Base-by-base conservation (phyloP, 2,888 invertebrate genomes). In the Euclidia mi region DNA sequence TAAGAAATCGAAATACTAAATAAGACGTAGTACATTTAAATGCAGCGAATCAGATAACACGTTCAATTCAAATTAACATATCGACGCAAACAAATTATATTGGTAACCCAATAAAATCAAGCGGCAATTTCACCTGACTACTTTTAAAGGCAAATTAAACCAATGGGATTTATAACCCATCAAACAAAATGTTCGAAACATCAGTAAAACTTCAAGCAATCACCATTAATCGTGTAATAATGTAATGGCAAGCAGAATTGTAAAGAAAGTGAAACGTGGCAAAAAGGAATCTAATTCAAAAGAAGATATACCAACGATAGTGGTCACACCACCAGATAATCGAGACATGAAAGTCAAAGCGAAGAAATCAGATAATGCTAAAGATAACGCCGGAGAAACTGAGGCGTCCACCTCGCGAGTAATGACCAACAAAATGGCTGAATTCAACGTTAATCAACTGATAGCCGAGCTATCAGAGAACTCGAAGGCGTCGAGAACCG, bases 211-310 rank as follows among this genome's bases (percentile, higher is more conserved):
- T 55, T 63, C 62, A 78, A 73, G 81, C 79, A 84, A 92, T 92
- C 87, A 92, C 75, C 79, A 82, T 83, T 82, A 84, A 59, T 29
- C 57, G 42, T 49, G 46, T 82, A 94, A 95, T 90, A 95, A 95
- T 95, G 96, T 95, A 88, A 96, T 96, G 96, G 96, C 95, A 78
- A 94, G 95, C 82, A 95, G 95, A 81, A 96, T 96, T 71, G 96
- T 97, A 78, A 95, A 96, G 78, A 96, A 96, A 95, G 95, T 97
- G 73, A 97, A 96, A 90, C 96, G 96, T 82, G 95, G 95, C 80
- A 96, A 96, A 91, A 91, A 89, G 72, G 91, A 91, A 71, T 72
- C 70, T 14, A 73, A 70, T 45, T 71, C 71, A 29, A 79, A 78
- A 61, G 88, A 84, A 63, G 78, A 82, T 48, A 73, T 89, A 44